Percentiles rank a stretch among this genome's conserved stretches.
These are phyloP conservation scores for Drosophila histrio DNA, from an alignment of 2,888 invertebrate species.

Conservation along the genomic window DNA sequence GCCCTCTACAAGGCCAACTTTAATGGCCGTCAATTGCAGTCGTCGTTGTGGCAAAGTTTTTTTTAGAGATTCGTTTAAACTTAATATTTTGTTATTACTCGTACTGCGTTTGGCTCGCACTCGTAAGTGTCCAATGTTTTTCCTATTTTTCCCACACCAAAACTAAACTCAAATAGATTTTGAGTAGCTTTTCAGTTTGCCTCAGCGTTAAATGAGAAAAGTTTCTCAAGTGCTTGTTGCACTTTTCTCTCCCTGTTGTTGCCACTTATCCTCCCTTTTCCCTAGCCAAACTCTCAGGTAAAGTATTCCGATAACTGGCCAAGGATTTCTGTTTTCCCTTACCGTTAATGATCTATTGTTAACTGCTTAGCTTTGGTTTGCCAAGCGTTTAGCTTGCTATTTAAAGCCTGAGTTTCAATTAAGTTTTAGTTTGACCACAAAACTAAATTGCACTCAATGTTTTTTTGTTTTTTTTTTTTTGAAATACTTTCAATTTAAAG, in stretches of 20 bases:
- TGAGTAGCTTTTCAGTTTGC: conserved; percentile 79
- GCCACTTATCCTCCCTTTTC: conserved; percentile 7
- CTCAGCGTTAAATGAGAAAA: conserved; percentile 75
- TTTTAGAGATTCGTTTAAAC: conserved; percentile 59
- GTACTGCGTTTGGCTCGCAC: conserved; percentile 6
- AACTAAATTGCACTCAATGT: conserved; percentile 8
- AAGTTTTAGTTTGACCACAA: conserved; percentile 31
- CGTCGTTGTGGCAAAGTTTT: conserved; percentile 1
- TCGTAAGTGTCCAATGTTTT: conserved; percentile 65
- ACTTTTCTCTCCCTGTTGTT: conserved; percentile 52
- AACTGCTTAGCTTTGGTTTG: conserved; percentile 54
- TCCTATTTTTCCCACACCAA: conserved; percentile 4
- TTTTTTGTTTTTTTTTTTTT: no score
- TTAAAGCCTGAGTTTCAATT: conserved; percentile 40
- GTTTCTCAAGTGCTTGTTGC: conserved; percentile 76
- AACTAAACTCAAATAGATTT: conserved; percentile 72
- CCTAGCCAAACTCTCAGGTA: conserved; percentile 35
- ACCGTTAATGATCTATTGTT: conserved; percentile 67
- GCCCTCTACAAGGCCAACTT: conserved; percentile 41
- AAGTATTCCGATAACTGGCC: conserved; percentile 47
- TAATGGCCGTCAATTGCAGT: conserved; percentile 68
- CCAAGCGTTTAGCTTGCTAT: conserved; percentile 19
- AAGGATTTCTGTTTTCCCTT: conserved; percentile 20
- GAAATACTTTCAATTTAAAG: neutral
- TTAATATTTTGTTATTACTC: conserved; percentile 72